A percentile compares a stretch with the other conserved stretches of the same genome.
These are phyloP conservation scores for Carposina sasakii DNA, from an alignment of 1,140 invertebrate genomes.

Conservation along the genomic window DNA sequence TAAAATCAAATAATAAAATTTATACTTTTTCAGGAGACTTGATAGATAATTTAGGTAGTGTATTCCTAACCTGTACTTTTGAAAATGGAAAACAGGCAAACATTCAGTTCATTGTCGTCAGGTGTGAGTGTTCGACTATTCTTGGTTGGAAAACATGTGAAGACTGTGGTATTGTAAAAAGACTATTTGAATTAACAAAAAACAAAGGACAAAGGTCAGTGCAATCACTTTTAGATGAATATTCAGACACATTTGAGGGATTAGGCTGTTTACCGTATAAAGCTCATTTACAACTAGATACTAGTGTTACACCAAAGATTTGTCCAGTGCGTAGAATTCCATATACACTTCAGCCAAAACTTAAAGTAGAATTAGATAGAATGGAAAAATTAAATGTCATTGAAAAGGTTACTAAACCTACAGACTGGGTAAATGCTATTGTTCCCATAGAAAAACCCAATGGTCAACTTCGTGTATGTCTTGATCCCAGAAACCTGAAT, in stretches of 20 bases:
- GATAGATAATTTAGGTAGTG: conserved; percentile 3
- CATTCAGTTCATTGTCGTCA: neutral
- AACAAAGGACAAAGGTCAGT: neutral
- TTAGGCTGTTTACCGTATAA: conserved; percentile 5
- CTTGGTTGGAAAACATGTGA: neutral
- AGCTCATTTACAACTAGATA: conserved; percentile 3
- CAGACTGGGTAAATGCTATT: conserved; percentile 55
- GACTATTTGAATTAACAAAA: neutral
- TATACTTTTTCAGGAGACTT: conserved; percentile 7
- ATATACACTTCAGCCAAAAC: conserved; percentile 3
- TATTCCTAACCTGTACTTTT: neutral
- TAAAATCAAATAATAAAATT: conserved; percentile 4
- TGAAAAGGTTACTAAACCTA: conserved; percentile 36
- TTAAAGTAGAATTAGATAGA: conserved; percentile 5
- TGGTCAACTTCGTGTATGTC: conserved; percentile 45
- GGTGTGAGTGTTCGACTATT: conserved; percentile 4
- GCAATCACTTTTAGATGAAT: neutral
- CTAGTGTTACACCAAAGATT: neutral
- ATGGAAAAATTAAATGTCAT: conserved; percentile 29
- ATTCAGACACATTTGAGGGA: conserved; percentile 2
- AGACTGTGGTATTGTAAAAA: neutral
- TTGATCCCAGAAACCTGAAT: conserved; percentile 46
- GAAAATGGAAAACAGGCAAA: conserved; percentile 1
- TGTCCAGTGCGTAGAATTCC: conserved; percentile 4
- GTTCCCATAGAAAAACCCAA: conserved; percentile 52